Conservation (phyloP, 2,888 invertebrate genomes). For the Leptopilina drosophilae region DNA sequence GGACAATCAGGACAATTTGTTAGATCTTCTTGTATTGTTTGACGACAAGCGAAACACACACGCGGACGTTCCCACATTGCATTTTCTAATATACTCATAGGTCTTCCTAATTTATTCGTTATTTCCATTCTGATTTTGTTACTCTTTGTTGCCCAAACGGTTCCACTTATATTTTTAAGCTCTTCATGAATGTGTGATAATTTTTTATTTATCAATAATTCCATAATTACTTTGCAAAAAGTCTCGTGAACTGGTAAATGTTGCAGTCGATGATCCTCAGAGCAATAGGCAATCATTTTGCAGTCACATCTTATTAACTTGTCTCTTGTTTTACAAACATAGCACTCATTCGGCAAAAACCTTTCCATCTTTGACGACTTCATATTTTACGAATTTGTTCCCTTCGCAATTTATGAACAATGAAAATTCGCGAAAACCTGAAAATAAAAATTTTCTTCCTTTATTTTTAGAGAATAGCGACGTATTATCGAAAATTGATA, state of each 20-base stretch:
- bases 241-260: background rate
- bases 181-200: background rate
- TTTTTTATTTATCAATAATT: background rate
- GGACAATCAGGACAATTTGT: constrained; percentile 6
- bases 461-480: too few species aligned
- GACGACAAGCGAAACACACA: background rate
- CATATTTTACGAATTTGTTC: too few species aligned
- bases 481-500: too few species aligned
- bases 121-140: background rate
- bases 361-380: too few species aligned
- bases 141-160: too few species aligned
- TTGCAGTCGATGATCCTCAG: background rate
- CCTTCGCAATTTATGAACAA: too few species aligned
- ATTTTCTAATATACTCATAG: background rate
- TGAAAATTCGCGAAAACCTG: too few species aligned
- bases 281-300: background rate
- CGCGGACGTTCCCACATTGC: background rate
- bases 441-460: too few species aligned
- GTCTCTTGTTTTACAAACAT: too few species aligned
- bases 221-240: background rate
- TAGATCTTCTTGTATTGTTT: background rate
- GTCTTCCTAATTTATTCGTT: background rate
- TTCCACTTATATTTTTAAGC: background rate
- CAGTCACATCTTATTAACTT: background rate
- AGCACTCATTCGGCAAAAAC: too few species aligned